Base-by-base conservation (phyloP, 2,113 vertebrate species). In the Eleginops maclovinus region DNA sequence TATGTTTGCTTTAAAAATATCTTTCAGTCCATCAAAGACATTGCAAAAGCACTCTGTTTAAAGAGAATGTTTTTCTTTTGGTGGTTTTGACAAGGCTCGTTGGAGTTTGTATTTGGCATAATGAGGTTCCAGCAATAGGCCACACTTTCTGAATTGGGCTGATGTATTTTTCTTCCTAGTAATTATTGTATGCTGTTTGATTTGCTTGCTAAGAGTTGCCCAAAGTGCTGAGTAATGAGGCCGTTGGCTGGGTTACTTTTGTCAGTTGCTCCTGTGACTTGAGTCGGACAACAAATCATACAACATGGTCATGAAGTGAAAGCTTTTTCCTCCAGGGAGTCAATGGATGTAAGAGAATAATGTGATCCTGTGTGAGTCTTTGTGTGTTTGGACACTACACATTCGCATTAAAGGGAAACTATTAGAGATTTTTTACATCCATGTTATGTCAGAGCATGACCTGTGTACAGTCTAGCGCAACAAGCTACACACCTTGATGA, bases 191-290 rank as follows among this genome's bases (percentile, higher is more conserved):
- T 16, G 24, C 68, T 60, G 36, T 79, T 60, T 31, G 14, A 75
- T 71, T 73, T 84, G 70, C 81, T 71, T 62, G 58, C 55, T 59
- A 65, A 78, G 69, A 87, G 61, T 19, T 70, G 56, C 59, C 68
- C 51, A 31, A 43, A 59, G 50, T 70, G 44, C 60, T 71, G 73
- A 85, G 68, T 67, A 67, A 81, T 46, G 66, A 68, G 65, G 43
- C 67, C 5, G 19, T 14, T 51, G 72, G 64, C 72, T 72, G 46
- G 72, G 68, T 80, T 77, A 65, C 47, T 56, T 76, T 70, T 28
- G 69, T 84, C 66, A 62, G 51, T 63, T 53, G 40, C 59, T 75
- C 43, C 66, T 75, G 75, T 43, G 60, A 75, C 79, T 87, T 53
- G 56, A 69, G 24, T 55, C 9, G 19, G 81, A 69, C 56, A 36